Conservation (phyloP, 2,797 vertebrate genomes). For the Xenops minutus region DNA sequence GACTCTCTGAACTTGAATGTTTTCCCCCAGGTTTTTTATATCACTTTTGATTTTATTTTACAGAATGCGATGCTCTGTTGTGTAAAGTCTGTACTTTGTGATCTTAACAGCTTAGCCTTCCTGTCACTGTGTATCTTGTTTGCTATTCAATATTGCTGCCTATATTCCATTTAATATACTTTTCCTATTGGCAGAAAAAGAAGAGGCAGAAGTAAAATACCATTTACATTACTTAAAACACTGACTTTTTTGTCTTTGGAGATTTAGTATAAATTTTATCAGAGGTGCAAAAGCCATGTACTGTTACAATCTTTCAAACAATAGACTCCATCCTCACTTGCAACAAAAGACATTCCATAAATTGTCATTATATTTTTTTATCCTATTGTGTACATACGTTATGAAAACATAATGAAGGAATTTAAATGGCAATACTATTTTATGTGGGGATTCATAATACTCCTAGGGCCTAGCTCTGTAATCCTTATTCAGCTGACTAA, state of each 20-base stretch:
- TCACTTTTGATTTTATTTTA: background rate
- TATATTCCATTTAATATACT: background rate
- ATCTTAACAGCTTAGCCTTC: background rate
- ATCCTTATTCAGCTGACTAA: constrained; percentile 52
- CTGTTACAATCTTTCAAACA: constrained; percentile 16
- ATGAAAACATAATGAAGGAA: constrained; percentile 36
- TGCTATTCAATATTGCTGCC: background rate
- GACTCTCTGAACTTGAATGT: background rate
- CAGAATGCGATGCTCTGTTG: background rate
- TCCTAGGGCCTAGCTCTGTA: constrained; percentile 7
- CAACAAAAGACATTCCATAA: background rate
- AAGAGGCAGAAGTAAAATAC: background rate
- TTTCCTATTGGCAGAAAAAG: background rate
- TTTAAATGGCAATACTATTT: constrained; percentile 8
- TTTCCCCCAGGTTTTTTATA: background rate
- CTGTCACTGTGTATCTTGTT: background rate
- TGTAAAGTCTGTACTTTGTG: background rate
- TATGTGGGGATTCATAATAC: background rate
- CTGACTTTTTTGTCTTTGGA: background rate
- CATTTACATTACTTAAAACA: background rate
- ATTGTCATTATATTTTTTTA: background rate
- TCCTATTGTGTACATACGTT: background rate
- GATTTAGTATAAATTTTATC: background rate
- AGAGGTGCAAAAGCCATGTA: background rate
- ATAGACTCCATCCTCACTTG: background rate